Evolutionary conservation across 2,797 vertebrate species (phyloP).

Genomic region (Lagorchestes hirsutus): DNA sequence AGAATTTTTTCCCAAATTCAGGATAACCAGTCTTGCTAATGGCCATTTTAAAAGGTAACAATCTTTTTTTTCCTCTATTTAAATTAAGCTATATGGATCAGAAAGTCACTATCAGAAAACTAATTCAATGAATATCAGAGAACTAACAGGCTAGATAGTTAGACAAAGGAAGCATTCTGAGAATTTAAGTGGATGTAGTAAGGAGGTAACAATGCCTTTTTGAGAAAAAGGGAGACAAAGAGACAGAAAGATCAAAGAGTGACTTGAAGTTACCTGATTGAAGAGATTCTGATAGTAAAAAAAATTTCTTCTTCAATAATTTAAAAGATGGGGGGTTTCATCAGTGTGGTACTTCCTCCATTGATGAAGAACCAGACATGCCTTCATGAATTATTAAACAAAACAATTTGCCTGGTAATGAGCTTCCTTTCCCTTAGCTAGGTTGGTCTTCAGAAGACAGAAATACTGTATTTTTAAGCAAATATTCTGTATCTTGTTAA

Average conservation of each 20-base stretch:
- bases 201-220: background rate
- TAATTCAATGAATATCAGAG: too few species aligned
- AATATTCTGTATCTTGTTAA: background rate
- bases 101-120: too few species aligned
- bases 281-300: background rate
- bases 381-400: background rate
- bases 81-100: too few species aligned
- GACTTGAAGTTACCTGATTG: background rate
- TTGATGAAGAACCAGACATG: background rate
- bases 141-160: too few species aligned
- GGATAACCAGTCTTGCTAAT: too few species aligned
- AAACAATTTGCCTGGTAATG: background rate
- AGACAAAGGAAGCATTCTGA: background rate
- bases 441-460: background rate
- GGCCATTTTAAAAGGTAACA: too few species aligned
- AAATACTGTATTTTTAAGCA: background rate
- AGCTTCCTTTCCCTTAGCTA: background rate
- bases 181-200: background rate
- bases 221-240: background rate
- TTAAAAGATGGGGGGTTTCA: background rate
- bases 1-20: too few species aligned
- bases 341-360: background rate
- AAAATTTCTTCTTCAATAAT: background rate
- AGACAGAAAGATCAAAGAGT: background rate
- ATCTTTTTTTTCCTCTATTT: too few species aligned